A percentile compares a stretch with the other conserved stretches of the same genome.
phyloP scores from a whole-genome alignment of 2,888 invertebrate species.

The Augochlorella aurata region DNA sequence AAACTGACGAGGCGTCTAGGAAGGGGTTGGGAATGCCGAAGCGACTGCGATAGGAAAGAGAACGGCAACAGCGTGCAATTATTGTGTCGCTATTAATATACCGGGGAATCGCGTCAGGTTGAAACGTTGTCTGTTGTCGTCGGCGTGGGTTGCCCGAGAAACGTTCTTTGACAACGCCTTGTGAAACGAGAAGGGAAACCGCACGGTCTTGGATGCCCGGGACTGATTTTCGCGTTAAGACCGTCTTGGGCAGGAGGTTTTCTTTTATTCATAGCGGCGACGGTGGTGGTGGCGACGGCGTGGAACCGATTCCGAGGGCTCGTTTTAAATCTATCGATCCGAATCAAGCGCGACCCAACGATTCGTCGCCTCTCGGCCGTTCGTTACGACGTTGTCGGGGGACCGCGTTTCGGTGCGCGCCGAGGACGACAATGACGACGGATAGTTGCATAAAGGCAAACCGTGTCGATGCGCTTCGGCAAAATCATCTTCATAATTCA shows the following conservation, averaged over 20 bases:
- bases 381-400: background rate
- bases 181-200: background rate
- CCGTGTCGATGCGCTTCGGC: background rate
- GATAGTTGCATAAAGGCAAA: background rate
- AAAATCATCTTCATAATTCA: constrained; percentile 7
- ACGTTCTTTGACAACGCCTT: constrained; percentile 3
- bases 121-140: background rate
- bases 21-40: background rate
- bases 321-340: constrained; percentile 51
- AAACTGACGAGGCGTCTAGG: background rate
- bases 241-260: constrained; percentile 26
- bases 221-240: constrained; percentile 31
- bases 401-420: background rate
- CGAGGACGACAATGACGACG: background rate
- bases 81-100: background rate
- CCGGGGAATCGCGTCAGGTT: background rate
- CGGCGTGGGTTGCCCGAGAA: constrained; percentile 4
- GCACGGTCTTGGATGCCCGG: background rate
- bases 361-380: background rate
- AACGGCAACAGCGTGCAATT: constrained; percentile 2
- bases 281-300: background rate
- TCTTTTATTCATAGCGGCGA: constrained; percentile 56
- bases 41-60: background rate
- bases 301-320: constrained; percentile 26
- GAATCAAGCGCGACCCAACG: constrained; percentile 31